A percentile compares a stretch with the other conserved stretches of the same genome.
phyloP scores from a whole-genome alignment of 2,113 vertebrate genomes.

The Seriola rivoliana region DNA sequence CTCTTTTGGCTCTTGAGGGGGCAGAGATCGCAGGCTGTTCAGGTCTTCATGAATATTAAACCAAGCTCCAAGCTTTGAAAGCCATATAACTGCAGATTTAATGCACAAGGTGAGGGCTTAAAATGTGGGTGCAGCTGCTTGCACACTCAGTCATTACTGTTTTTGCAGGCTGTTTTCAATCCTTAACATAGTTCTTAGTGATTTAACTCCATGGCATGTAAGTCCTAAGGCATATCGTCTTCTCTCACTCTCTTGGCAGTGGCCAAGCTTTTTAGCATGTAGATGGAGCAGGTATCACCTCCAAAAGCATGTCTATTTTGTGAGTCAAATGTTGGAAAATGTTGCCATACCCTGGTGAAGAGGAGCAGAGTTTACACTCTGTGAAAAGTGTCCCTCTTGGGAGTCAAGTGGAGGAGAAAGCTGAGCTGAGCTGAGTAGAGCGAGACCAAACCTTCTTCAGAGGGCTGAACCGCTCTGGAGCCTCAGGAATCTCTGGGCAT shows the following conservation, averaged over 20 bases:
- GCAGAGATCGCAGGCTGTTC: conserved; percentile 36
- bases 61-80: conserved; percentile 47
- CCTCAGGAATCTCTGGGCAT: background rate
- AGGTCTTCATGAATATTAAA: conserved; percentile 73
- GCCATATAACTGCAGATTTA: conserved; percentile 42
- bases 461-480: background rate
- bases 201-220: conserved; percentile 46
- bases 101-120: conserved; percentile 35
- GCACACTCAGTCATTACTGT: conserved; percentile 15
- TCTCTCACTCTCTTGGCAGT: conserved; percentile 4
- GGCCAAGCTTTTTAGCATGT: conserved; percentile 60
- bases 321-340: conserved; percentile 63
- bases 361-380: conserved; percentile 47
- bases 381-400: conserved; percentile 19
- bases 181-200: conserved; percentile 28
- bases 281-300: conserved; percentile 24
- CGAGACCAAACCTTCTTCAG: background rate
- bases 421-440: conserved; percentile 21
- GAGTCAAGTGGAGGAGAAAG: conserved; percentile 42
- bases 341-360: conserved; percentile 31
- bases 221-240: conserved; percentile 9
- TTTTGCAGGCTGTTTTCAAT: conserved; percentile 40
- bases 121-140: conserved; percentile 32
- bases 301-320: conserved; percentile 49
- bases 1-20: conserved; percentile 36